A percentile compares a stretch with the other conserved stretches of the same genome.
Conservation (phyloP, 2,113 vertebrate genomes). For the Chloropsis cyanopogon region DNA sequence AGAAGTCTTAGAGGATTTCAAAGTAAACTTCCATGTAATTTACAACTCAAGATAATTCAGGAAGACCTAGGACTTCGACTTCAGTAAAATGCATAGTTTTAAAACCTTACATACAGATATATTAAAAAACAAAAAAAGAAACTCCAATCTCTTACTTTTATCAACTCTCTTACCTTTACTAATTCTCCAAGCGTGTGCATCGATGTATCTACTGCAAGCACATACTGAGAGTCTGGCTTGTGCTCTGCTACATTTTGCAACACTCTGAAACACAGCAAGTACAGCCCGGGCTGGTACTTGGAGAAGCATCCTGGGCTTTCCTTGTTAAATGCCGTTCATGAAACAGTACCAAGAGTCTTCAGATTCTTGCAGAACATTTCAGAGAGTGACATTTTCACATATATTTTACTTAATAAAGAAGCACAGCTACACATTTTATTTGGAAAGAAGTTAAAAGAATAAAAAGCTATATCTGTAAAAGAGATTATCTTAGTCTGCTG, state of each 20-base stretch:
- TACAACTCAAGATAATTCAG: background rate
- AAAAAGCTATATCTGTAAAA: background rate
- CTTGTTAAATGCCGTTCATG: background rate
- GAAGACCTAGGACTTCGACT: background rate
- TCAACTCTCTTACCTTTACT: constrained; percentile 74
- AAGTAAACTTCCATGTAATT: background rate
- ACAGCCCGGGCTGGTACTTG: background rate
- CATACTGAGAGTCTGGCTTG: constrained; percentile 75
- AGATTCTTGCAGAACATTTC: background rate
- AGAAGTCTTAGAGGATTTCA: background rate
- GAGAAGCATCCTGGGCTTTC: background rate
- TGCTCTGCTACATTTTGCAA: constrained; percentile 84
- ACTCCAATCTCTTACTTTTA: constrained; percentile 67
- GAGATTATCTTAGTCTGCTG: background rate
- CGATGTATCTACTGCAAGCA: constrained; percentile 86
- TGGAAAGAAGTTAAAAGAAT: background rate
- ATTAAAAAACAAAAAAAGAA: background rate
- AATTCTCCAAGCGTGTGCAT: constrained; percentile 79
- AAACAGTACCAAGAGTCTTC: background rate
- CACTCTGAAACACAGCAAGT: constrained; percentile 70
- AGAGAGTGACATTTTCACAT: background rate
- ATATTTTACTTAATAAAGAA: background rate
- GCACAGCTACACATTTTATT: background rate
- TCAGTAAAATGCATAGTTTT: background rate
- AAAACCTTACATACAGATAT: background rate